phyloP scores from a whole-genome alignment of 1,140 invertebrate genomes.

The Caenorhabditis latens region DNA sequence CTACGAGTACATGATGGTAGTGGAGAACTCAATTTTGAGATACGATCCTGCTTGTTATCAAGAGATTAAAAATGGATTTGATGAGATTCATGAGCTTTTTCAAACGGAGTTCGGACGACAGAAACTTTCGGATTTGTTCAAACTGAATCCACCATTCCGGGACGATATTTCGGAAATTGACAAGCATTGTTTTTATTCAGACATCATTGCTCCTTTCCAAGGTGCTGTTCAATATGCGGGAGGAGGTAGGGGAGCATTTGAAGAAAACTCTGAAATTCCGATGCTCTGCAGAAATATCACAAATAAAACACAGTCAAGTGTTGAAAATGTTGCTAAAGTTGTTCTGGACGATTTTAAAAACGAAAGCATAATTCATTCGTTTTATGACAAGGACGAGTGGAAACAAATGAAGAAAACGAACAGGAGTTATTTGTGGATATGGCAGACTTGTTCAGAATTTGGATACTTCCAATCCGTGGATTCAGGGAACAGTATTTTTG shows the following conservation, averaged over 20 bases:
- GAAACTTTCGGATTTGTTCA: not conserved
- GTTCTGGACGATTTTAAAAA: too few relatives aligned
- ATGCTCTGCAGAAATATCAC: constrained; percentile 46
- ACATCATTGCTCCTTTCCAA: constrained; percentile 48
- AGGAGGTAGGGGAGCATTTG: constrained; percentile 26
- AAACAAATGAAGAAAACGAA: not conserved
- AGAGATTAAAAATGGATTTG: not conserved
- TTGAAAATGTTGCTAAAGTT: too few relatives aligned
- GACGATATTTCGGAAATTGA: constrained; percentile 30
- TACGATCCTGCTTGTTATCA: not conserved
- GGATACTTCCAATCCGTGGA: constrained; percentile 92
- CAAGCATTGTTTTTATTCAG: constrained; percentile 45
- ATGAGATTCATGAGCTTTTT: not conserved
- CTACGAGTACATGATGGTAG: constrained; percentile 75
- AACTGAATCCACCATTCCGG: not conserved
- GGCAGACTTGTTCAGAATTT: constrained; percentile 89
- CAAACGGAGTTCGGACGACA: not conserved
- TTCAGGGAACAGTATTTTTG: constrained; percentile 83
- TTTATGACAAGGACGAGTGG: too few relatives aligned
- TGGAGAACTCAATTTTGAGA: not conserved
- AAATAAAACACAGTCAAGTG: not conserved
- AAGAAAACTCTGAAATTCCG: not conserved
- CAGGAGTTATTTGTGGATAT: not conserved
- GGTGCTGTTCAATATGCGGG: constrained; percentile 57
- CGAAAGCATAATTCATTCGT: too few relatives aligned